Conservation (phyloP, 2,888 invertebrate genomes). For the Lacanobia oleracea region DNA sequence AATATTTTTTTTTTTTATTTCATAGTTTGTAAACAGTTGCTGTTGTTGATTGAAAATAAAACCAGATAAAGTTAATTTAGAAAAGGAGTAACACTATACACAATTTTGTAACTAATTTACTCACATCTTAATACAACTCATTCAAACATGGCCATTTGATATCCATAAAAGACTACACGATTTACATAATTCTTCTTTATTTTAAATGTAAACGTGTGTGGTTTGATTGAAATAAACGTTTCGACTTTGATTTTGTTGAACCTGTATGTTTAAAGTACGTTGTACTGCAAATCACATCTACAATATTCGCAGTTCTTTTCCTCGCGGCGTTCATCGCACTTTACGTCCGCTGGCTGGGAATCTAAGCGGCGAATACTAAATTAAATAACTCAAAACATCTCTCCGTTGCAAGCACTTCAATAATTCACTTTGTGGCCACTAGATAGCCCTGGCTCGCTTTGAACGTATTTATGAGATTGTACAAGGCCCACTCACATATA, state of each 20-base stretch:
- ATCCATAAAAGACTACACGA: no score
- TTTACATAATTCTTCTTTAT: no score
- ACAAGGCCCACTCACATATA: conserved; percentile 32
- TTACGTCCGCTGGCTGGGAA: conserved; percentile 65
- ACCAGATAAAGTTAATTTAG: no score
- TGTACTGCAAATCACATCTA: conserved; percentile 34
- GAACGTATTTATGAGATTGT: conserved; percentile 60
- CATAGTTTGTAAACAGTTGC: no score
- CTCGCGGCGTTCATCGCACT: conserved; percentile 60
- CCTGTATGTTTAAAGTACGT: not conserved
- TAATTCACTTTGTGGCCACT: conserved; percentile 70
- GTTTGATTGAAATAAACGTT: no score
- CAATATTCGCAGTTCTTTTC: not conserved
- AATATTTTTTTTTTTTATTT: not conserved
- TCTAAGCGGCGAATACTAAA: conserved; percentile 72
- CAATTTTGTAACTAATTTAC: no score
- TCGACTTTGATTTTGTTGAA: no score
- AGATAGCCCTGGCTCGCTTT: conserved; percentile 59
- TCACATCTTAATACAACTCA: no score
- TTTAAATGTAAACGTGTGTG: no score
- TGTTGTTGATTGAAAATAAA: conserved; percentile 4
- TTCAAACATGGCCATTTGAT: no score
- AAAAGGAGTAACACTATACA: no score
- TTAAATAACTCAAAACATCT: conserved; percentile 75
- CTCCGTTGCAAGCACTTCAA: conserved; percentile 66